Conservation (phyloP, 2,888 invertebrate genomes). For the Aphidius colemani region DNA sequence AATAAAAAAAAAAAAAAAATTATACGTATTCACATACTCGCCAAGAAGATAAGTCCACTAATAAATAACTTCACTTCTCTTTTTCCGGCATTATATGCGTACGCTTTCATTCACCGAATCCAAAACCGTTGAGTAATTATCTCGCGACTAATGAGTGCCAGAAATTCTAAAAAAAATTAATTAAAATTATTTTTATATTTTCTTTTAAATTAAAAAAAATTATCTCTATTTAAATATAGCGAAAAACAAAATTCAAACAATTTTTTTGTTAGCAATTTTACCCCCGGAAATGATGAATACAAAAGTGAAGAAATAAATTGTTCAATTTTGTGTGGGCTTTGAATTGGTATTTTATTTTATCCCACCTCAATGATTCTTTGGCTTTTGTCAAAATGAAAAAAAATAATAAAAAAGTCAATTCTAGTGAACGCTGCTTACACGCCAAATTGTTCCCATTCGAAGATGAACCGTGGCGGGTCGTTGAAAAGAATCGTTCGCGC, state of each 20-base stretch:
- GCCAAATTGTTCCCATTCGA: slow-evolving; percentile 53
- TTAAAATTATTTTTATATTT: background rate
- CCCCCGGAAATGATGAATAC: no score
- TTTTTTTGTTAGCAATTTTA: no score
- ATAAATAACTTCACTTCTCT: slow-evolving; percentile 11
- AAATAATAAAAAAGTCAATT: slow-evolving; percentile 14
- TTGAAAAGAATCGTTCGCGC: slow-evolving; percentile 51
- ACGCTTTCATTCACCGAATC: slow-evolving; percentile 5
- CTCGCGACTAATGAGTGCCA: slow-evolving; percentile 15
- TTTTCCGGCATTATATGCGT: slow-evolving; percentile 2
- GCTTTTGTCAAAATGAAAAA: slow-evolving; percentile 4
- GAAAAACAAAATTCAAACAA: no score
- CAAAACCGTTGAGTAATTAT: slow-evolving; percentile 13
- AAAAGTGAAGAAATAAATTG: no score
- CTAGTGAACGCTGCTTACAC: slow-evolving; percentile 41
- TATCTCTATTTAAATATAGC: background rate
- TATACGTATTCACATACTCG: background rate
- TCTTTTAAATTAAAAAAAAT: slow-evolving; percentile 8
- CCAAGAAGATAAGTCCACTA: slow-evolving; percentile 7
- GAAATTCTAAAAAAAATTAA: background rate
- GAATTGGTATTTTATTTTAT: background rate
- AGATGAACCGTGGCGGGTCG: slow-evolving; percentile 45
- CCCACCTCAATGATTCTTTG: background rate
- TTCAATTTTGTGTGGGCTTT: no score
- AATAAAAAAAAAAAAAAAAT: background rate